Evolutionary conservation across 1,140 invertebrate genomes (phyloP).

Genomic region (Neotoxoptera formosana): DNA sequence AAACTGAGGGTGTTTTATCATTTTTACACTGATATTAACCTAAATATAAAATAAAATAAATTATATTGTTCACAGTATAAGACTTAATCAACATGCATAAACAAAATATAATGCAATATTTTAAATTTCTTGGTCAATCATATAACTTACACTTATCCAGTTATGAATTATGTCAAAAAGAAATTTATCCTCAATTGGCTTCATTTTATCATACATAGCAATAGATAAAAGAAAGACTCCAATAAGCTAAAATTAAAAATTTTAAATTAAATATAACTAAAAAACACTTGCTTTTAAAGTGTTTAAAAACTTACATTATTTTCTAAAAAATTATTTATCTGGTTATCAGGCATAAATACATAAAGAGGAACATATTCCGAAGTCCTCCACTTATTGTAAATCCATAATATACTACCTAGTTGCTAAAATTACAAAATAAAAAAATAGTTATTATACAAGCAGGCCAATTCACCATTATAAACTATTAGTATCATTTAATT

Average conservation of each 20-base stretch:
- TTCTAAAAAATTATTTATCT: conserved; percentile 27
- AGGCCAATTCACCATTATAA: too few relatives aligned
- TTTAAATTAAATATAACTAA: neutral
- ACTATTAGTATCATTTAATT: too few relatives aligned
- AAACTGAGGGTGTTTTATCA: conserved; percentile 44
- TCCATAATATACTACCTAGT: conserved; percentile 45
- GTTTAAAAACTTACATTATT: conserved; percentile 16
- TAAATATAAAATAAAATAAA: neutral
- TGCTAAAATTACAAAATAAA: conserved; percentile 21
- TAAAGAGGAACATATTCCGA: conserved; percentile 36
- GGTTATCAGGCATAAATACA: conserved; percentile 15
- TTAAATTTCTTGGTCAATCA: neutral
- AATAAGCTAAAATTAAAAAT: neutral
- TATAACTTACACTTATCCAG: conserved; percentile 44
- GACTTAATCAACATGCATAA: neutral
- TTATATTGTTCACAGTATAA: neutral
- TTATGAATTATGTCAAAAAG: conserved; percentile 15
- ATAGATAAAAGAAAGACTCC: conserved; percentile 44
- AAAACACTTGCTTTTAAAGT: neutral
- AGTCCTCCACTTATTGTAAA: conserved; percentile 43
- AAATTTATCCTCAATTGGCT: conserved; percentile 8
- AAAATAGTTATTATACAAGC: too few relatives aligned
- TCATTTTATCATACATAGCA: conserved; percentile 53
- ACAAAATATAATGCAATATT: neutral
- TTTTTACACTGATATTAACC: conserved; percentile 15